Evolutionary conservation across 37 sponge, comb jelly and placozoan genomes (phyloP).

Genomic region (Aplysina aerophoba): DNA sequence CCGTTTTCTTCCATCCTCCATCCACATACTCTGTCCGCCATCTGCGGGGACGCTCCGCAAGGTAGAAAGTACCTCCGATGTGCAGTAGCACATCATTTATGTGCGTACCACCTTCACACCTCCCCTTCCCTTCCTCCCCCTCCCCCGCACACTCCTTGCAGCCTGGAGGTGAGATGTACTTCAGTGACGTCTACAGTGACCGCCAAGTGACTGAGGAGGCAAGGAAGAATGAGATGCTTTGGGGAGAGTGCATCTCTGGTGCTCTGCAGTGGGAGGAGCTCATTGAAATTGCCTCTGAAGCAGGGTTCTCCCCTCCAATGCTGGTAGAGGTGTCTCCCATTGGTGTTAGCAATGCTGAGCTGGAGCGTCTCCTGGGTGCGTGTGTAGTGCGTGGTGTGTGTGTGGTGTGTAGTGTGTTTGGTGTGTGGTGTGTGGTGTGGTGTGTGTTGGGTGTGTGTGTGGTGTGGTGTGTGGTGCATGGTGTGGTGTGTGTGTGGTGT

Average conservation of each 20-base stretch:
- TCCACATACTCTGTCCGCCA: no score
- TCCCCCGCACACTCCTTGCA: neutral
- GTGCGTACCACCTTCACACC: no score
- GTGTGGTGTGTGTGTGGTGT: no score
- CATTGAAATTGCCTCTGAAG: constrained; percentile 60
- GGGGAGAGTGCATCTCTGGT: constrained; percentile 87
- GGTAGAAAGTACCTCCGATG: no score
- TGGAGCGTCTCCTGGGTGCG: neutral
- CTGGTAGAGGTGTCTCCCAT: constrained; percentile 66
- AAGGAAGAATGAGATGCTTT: constrained; percentile 53
- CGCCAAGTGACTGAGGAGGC: constrained; percentile 45
- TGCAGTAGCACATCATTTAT: no score
- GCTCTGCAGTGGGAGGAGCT: constrained; percentile 84
- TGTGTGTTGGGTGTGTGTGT: no score
- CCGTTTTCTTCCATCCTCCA: no score
- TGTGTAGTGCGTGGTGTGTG: neutral
- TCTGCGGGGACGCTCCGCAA: no score
- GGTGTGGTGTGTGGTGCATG: no score
- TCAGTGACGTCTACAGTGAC: constrained; percentile 82
- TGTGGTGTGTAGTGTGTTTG: no score
- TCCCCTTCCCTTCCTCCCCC: neutral
- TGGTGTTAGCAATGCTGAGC: constrained; percentile 35
- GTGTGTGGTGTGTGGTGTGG: no score
- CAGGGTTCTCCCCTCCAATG: constrained; percentile 84
- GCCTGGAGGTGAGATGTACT: constrained; percentile 88